Evolutionary conservation across 2,888 invertebrate species (phyloP).

Genomic region (Ichneumoninae sp.): DNA sequence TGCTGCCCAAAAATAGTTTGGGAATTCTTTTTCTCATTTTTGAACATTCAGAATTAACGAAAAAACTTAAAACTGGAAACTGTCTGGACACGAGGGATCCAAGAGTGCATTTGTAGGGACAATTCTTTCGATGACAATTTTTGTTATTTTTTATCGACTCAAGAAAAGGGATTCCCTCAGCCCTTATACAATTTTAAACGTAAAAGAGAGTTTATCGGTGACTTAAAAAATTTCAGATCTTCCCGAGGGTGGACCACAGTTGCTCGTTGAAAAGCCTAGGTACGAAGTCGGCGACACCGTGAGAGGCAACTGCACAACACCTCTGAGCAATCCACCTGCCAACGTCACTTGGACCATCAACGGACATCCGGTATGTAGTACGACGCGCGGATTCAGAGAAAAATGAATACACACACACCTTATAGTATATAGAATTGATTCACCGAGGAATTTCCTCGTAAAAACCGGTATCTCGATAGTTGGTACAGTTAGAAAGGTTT

Average conservation of each 20-base stretch:
- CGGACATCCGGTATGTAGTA: slow-evolving; percentile 83
- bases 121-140: background rate
- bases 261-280: slow-evolving; percentile 89
- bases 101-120: no score
- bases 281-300: slow-evolving; percentile 90
- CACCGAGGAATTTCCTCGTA: slow-evolving; percentile 10
- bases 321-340: slow-evolving; percentile 88
- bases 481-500: slow-evolving; percentile 1
- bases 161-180: background rate
- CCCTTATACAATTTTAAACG: background rate
- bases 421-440: background rate
- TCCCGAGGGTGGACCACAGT: slow-evolving; percentile 88
- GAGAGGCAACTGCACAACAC: slow-evolving; percentile 89
- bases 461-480: slow-evolving; percentile 35
- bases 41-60: no score
- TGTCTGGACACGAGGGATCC: no score
- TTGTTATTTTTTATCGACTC: background rate
- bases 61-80: no score
- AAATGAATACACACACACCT: slow-evolving; percentile 20
- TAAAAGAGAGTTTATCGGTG: slow-evolving; percentile 5
- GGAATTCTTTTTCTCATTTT: no score
- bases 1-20: no score
- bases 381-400: slow-evolving; percentile 54
- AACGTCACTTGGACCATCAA: slow-evolving; percentile 91
- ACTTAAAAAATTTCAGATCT: slow-evolving; percentile 86